A percentile compares a stretch with the other conserved stretches of the same genome.
phyloP scores from a whole-genome alignment of 2,113 vertebrate species.

The Chionis minor region DNA sequence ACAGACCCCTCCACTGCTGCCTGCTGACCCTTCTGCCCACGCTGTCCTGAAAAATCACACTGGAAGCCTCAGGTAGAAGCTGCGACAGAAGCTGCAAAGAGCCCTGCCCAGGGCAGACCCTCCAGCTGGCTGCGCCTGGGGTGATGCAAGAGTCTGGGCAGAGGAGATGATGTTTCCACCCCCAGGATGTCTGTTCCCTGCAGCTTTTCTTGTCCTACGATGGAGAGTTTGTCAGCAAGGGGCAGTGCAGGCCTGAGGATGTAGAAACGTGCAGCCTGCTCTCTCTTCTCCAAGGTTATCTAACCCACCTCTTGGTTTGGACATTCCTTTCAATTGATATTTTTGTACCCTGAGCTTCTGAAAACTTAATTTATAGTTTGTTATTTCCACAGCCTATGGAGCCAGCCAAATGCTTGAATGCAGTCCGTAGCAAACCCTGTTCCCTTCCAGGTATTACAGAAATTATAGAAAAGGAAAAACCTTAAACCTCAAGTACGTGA shows the following conservation, averaged over 20 bases:
- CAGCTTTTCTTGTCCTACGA: not conserved
- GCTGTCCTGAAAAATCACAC: not conserved
- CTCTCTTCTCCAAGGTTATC: not conserved
- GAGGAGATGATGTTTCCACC: not conserved
- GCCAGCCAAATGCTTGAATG: not conserved
- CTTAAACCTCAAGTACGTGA: not conserved
- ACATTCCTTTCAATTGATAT: not conserved
- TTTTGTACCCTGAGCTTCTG: not conserved
- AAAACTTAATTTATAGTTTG: not conserved
- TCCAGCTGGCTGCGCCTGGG: not conserved
- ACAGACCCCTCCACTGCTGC: not conserved
- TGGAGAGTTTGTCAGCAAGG: conserved; percentile 13
- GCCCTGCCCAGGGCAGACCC: not conserved
- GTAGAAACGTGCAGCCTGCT: not conserved
- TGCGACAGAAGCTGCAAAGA: not conserved
- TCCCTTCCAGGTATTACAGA: not conserved
- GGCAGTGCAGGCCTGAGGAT: conserved; percentile 36
- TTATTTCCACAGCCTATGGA: conserved; percentile 7
- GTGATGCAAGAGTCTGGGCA: not conserved
- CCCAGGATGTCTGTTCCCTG: not conserved
- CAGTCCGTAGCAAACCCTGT: not conserved
- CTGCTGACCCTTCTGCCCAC: not conserved
- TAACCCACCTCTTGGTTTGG: not conserved
- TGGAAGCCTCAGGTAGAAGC: not conserved
- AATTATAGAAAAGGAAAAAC: not conserved